phyloP scores from a whole-genome alignment of 2,888 invertebrate species.

The Chloroclysta siterata region DNA sequence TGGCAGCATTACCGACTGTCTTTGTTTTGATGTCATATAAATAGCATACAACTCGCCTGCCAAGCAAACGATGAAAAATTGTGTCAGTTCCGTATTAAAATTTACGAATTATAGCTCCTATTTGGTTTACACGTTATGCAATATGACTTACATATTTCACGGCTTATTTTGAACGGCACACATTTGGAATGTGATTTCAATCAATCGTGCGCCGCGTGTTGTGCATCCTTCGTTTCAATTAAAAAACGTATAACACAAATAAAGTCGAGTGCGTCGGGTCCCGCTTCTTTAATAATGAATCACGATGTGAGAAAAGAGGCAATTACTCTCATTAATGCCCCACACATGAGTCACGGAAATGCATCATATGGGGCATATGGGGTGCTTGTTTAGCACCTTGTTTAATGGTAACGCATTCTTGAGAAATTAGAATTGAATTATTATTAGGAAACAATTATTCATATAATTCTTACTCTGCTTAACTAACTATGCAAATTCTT shows the following conservation, averaged over 20 bases:
- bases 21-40: slow-evolving; percentile 72
- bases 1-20: slow-evolving; percentile 56
- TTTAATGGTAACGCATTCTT: slow-evolving; percentile 47
- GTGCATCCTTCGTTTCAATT: slow-evolving; percentile 63
- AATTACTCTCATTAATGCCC: slow-evolving; percentile 76
- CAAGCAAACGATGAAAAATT: slow-evolving; percentile 51
- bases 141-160: slow-evolving; percentile 36
- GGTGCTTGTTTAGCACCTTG: slow-evolving; percentile 44
- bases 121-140: slow-evolving; percentile 41
- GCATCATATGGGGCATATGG: slow-evolving; percentile 49
- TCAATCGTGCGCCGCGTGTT: slow-evolving; percentile 56
- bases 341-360: slow-evolving; percentile 70
- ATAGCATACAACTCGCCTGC: slow-evolving; percentile 64
- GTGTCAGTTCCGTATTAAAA: slow-evolving; percentile 71
- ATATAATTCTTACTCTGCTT: neutral
- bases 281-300: slow-evolving; percentile 72
- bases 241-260: slow-evolving; percentile 70
- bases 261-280: slow-evolving; percentile 63
- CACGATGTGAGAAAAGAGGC: slow-evolving; percentile 81
- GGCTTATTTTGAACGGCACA: slow-evolving; percentile 44
- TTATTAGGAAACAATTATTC: slow-evolving; percentile 18
- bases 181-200: slow-evolving; percentile 50
- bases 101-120: slow-evolving; percentile 49
- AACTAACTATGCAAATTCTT: too few relatives aligned
- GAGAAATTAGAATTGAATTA: slow-evolving; percentile 30